Conservation (phyloP, 2,797 vertebrate species). For the Eutrigla gurnardus region DNA sequence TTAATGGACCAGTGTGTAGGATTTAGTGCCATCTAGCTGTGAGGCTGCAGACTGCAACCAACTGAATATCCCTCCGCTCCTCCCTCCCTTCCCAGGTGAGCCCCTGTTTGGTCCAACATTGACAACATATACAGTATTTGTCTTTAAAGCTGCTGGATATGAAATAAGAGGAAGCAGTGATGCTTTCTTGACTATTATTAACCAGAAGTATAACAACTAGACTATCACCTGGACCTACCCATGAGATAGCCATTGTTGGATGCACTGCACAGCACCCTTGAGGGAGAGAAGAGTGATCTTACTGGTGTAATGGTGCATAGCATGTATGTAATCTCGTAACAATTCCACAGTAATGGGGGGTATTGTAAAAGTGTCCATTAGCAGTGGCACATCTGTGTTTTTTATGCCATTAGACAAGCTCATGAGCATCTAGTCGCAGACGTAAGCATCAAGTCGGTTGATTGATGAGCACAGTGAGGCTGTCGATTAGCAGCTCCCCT, state of each 20-base stretch:
- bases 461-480: conserved; percentile 65
- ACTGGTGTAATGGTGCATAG: conserved; percentile 62
- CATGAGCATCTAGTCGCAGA: conserved; percentile 52
- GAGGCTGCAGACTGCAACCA: not conserved
- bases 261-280: conserved; percentile 27
- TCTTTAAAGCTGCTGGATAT: not conserved
- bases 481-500: conserved; percentile 64
- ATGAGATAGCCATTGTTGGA: conserved; percentile 24
- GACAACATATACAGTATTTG: not conserved
- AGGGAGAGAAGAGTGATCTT: conserved; percentile 50
- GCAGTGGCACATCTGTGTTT: conserved; percentile 45
- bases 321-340: conserved; percentile 69
- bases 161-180: conserved; percentile 2
- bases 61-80: not conserved
- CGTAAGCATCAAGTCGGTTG: conserved; percentile 54
- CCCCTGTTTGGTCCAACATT: not conserved
- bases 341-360: conserved; percentile 61
- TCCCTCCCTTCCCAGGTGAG: not conserved
- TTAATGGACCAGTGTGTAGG: not conserved
- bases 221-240: conserved; percentile 12
- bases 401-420: conserved; percentile 66
- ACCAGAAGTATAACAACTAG: conserved; percentile 13
- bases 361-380: conserved; percentile 69
- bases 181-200: not conserved
- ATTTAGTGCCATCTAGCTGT: not conserved